Percentiles rank a stretch among this genome's conserved stretches.
phyloP scores from a whole-genome alignment of 2,797 vertebrate species.

The Sebastes trivittatus region DNA sequence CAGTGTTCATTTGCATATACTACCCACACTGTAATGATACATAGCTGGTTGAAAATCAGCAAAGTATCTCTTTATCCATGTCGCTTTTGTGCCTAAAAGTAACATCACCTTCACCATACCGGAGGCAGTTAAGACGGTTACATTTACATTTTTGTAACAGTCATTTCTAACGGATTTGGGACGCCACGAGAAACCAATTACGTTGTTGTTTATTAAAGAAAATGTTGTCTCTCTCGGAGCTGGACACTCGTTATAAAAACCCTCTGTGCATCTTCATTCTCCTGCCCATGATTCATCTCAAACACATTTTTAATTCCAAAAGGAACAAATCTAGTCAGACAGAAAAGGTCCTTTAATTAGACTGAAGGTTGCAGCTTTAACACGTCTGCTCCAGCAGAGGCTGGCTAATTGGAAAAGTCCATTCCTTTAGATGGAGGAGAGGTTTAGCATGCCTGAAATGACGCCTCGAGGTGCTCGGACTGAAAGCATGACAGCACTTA shows the following conservation, averaged over 20 bases:
- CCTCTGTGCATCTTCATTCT: conserved; percentile 26
- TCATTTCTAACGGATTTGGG: too few relatives aligned
- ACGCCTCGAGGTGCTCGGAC: neutral
- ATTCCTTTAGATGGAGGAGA: conserved; percentile 41
- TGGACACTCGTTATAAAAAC: conserved; percentile 5
- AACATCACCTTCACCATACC: too few relatives aligned
- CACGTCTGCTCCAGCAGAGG: conserved; percentile 28
- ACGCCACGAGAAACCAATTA: neutral
- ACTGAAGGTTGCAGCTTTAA: conserved; percentile 19
- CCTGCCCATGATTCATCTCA: conserved; percentile 23
- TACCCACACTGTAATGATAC: too few relatives aligned
- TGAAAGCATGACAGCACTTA: conserved; percentile 1
- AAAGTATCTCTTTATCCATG: too few relatives aligned
- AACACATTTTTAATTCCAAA: conserved; percentile 34
- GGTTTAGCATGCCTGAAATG: conserved; percentile 22
- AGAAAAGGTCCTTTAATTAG: conserved; percentile 41
- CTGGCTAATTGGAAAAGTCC: conserved; percentile 54
- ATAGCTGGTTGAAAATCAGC: too few relatives aligned
- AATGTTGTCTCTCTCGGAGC: neutral
- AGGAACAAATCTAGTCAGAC: conserved; percentile 47
- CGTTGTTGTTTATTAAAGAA: conserved; percentile 1
- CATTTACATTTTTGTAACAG: too few relatives aligned
- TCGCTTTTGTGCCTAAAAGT: too few relatives aligned
- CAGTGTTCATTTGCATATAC: too few relatives aligned
- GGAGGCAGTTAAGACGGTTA: too few relatives aligned